phyloP scores from a whole-genome alignment of 2,797 vertebrate genomes.

The Sphenopsis melanotis region DNA sequence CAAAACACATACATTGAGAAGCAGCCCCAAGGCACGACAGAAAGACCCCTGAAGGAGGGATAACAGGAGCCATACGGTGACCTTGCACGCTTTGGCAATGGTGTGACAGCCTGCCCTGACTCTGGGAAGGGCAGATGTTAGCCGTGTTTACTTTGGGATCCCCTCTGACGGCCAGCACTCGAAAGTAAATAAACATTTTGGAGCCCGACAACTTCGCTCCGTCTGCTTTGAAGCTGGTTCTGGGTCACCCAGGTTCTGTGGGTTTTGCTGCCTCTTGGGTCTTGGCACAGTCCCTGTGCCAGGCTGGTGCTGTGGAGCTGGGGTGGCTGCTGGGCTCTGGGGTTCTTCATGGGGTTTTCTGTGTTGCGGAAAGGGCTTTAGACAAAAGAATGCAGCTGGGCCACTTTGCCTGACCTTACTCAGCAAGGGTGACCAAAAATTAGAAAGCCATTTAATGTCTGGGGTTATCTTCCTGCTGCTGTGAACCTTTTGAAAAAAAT shows the following conservation, averaged over 20 bases:
- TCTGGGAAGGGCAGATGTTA: not conserved
- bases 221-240: not conserved
- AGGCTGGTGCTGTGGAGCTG: not conserved
- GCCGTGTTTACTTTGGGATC: not conserved
- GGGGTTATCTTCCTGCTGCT: not conserved
- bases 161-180: not conserved
- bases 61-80: not conserved
- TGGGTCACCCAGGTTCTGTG: not conserved
- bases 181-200: not conserved
- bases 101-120: not conserved
- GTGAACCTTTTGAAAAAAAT: not conserved
- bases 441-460: not conserved
- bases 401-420: constrained; percentile 33
- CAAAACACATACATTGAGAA: not conserved
- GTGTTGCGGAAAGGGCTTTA: constrained; percentile 44
- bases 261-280: not conserved
- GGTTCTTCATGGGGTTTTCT: not conserved
- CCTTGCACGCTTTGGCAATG: not conserved
- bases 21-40: not conserved
- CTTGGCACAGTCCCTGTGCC: fast-evolving
- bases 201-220: not conserved
- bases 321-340: constrained; percentile 1
- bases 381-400: constrained; percentile 59
- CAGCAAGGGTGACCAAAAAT: constrained; percentile 16
- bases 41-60: not conserved